Base-by-base conservation (phyloP, 2,113 vertebrate species). In the Neomonachus schauinslandi region DNA sequence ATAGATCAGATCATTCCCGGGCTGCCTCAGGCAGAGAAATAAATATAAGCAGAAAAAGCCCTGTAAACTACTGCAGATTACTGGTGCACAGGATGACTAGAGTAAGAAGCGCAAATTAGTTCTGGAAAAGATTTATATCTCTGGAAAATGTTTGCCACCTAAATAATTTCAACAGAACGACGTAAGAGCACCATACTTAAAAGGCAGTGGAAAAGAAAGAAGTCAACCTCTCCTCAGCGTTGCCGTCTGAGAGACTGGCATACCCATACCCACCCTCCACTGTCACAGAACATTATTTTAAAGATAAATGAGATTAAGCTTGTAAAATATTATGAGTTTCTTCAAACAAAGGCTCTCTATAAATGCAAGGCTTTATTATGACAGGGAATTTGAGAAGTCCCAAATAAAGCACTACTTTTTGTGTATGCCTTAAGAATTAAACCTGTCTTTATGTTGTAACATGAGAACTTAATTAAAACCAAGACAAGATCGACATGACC, bases 91-190 rank as follows among this genome's bases (percentile, higher is more conserved):
- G 39, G 39, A 39, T 39, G 39, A 39, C 79, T 92, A 91, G 12
- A 67, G 81, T 92, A 92, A 90, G 6, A 51, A 86, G 11, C 1
- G 3, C 65, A 94, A 89, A 94, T 77, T 59, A 67, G 85, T 90
- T 79, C 77, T 85, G 67, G 83, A 26, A 91, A 87, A 92, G 83
- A 95, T 83, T 94, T 79, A 5, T 13, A 80, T 63, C 72, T 94
- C 67, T 87, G 65, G 33, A 89, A 96, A 91, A 96, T 63, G 61
- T 77, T 94, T 86, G 89, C 94, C n/a, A 77, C 59, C 46, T 49
- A 97, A 71, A 72, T 74, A 86, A 88, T 96, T 74, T 92, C 92
- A 86, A 49, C 12, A 53, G 76, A 89, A 67, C 49, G 69, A 67
- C 55, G 33, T 18, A 86, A 51, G 81, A 87, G n/a, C 16, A 61